These are phyloP conservation scores for Zaprionus africanus DNA, from an alignment of 1,140 invertebrate species.

Conservation along the genomic window DNA sequence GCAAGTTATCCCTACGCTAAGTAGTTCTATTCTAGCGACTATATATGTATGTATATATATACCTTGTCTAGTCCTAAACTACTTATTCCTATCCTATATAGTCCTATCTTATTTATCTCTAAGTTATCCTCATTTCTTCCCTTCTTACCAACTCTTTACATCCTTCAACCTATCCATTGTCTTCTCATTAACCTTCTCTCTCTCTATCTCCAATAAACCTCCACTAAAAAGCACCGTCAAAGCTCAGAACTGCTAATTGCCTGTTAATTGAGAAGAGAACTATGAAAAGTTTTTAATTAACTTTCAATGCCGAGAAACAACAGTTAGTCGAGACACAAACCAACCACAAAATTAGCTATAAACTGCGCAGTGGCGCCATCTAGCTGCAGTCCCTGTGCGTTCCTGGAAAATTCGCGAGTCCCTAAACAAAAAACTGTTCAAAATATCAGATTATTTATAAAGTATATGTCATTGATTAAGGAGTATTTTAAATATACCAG, in stretches of 20 bases:
- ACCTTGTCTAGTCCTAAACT: no score
- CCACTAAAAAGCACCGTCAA: constrained; percentile 12
- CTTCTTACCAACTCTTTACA: no score
- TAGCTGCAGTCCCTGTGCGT: constrained; percentile 23
- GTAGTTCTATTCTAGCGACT: no score
- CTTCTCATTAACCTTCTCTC: neutral
- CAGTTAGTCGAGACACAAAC: constrained; percentile 67
- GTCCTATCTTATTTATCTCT: no score
- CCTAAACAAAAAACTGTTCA: neutral
- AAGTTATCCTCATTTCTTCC: no score
- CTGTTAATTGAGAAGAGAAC: constrained; percentile 37
- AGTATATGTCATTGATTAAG: no score
- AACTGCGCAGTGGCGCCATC: constrained; percentile 61
- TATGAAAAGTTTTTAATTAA: constrained; percentile 43
- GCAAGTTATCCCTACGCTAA: no score
- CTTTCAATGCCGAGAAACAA: constrained; percentile 28
- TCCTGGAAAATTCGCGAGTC: neutral
- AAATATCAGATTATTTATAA: no score
- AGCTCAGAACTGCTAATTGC: constrained; percentile 41
- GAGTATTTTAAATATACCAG: no score
- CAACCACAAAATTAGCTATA: constrained; percentile 71
- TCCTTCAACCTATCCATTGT: no score
- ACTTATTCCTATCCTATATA: no score
- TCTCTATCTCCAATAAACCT: neutral
- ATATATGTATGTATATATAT: no score